Conservation (phyloP, 2,113 vertebrate species). For the Hippocampus zosterae region DNA sequence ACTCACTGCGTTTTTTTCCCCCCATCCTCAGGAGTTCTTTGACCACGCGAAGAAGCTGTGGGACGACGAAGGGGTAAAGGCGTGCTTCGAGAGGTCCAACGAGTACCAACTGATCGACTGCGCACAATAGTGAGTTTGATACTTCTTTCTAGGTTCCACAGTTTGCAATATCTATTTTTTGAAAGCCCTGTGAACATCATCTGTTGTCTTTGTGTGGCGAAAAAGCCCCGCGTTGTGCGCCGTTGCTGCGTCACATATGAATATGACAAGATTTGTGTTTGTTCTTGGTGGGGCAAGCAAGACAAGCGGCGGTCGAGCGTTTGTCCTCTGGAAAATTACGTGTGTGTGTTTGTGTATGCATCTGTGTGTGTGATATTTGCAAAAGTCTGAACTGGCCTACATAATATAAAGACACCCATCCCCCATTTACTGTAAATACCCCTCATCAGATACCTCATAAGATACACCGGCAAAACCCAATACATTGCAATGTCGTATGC, state of each 20-base stretch:
- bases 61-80: constrained; percentile 97
- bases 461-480: neutral
- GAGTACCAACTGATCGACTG: constrained; percentile 99
- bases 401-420: constrained; percentile 17
- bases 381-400: constrained; percentile 33
- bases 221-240: constrained; percentile 28
- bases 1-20: constrained; percentile 25
- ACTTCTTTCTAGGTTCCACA: neutral
- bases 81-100: constrained; percentile 95
- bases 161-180: neutral
- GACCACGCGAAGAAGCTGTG: constrained; percentile 98
- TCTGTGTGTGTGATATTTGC: constrained; percentile 35
- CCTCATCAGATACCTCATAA: neutral
- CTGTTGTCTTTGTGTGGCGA: constrained; percentile 12
- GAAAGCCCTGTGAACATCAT: constrained; percentile 22
- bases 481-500: neutral
- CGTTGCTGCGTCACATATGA: constrained; percentile 48
- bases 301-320: constrained; percentile 39
- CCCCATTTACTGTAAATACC: constrained; percentile 6
- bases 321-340: constrained; percentile 45
- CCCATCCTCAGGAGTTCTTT: constrained; percentile 87
- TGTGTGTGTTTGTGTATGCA: neutral
- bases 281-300: constrained; percentile 58
- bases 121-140: constrained; percentile 92
- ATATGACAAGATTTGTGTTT: constrained; percentile 50